Evolutionary conservation across 2,888 invertebrate species (phyloP).

Genomic region (Nesidiocoris tenuis): DNA sequence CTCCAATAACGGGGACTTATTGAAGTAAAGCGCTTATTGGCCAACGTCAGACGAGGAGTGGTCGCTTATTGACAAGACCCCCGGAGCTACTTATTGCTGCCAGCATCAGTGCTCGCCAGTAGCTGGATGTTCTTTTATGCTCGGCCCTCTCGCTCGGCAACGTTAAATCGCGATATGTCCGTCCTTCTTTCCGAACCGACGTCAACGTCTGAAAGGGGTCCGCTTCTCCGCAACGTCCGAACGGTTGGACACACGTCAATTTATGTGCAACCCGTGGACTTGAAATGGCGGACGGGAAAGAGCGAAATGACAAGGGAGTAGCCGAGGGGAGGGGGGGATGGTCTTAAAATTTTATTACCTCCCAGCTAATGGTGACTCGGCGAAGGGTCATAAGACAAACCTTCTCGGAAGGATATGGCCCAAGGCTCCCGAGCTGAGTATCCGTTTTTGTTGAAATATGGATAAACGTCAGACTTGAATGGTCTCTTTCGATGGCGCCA

Average conservation of each 20-base stretch:
- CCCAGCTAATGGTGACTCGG: slow-evolving; percentile 28
- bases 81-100: neutral
- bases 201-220: neutral
- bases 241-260: slow-evolving; percentile 27
- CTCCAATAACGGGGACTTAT: too few relatives aligned
- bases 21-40: too few relatives aligned
- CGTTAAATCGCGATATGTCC: neutral
- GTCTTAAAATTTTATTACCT: slow-evolving; percentile 38
- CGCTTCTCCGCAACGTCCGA: neutral
- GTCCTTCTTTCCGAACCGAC: neutral
- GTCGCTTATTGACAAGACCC: neutral
- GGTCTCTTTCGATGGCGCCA: neutral
- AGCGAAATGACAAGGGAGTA: slow-evolving; percentile 2
- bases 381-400: slow-evolving; percentile 33
- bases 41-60: neutral
- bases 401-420: slow-evolving; percentile 3
- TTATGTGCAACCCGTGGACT: slow-evolving; percentile 13
- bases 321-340: neutral
- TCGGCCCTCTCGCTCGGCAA: neutral
- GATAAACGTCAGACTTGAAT: slow-evolving; percentile 15
- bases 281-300: neutral
- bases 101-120: neutral
- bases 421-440: neutral
- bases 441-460: slow-evolving; percentile 30
- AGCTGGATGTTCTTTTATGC: neutral